A percentile compares a stretch with the other conserved stretches of the same genome.
These are phyloP conservation scores for Gnathonemus echidnorhynchus DNA, from an alignment of 2,113 vertebrate genomes.

Conservation along the genomic window DNA sequence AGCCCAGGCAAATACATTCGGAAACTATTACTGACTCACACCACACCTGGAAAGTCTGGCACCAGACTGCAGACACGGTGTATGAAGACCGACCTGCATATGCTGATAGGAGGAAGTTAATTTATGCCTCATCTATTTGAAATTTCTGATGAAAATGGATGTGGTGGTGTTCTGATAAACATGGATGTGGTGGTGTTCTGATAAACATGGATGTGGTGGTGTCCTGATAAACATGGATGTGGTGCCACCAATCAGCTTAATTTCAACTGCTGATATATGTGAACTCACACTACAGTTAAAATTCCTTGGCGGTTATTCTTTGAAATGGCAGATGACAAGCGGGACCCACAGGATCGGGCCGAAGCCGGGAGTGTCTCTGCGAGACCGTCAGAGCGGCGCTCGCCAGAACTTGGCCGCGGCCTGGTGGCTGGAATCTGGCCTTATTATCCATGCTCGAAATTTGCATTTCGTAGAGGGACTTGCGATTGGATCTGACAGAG, in stretches of 20 bases:
- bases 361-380: not conserved
- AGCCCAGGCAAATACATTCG: not conserved
- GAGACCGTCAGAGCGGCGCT: not conserved
- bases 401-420: not conserved
- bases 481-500: conserved; percentile 10
- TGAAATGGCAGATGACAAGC: not conserved
- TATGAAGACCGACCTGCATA: not conserved
- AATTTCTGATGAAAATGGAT: not conserved
- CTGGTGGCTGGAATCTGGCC: not conserved
- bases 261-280: not conserved
- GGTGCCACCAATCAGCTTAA: not conserved
- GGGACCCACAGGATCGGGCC: not conserved
- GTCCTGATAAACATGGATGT: not conserved
- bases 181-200: not conserved
- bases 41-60: not conserved
- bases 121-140: not conserved
- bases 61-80: not conserved
- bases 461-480: conserved; percentile 6
- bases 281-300: not conserved
- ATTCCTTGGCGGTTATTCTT: not conserved
- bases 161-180: not conserved
- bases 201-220: not conserved
- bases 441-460: conserved; percentile 19
- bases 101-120: not conserved
- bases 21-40: not conserved